Conservation (phyloP, 2,888 invertebrate genomes). For the Conomelus anceps region DNA sequence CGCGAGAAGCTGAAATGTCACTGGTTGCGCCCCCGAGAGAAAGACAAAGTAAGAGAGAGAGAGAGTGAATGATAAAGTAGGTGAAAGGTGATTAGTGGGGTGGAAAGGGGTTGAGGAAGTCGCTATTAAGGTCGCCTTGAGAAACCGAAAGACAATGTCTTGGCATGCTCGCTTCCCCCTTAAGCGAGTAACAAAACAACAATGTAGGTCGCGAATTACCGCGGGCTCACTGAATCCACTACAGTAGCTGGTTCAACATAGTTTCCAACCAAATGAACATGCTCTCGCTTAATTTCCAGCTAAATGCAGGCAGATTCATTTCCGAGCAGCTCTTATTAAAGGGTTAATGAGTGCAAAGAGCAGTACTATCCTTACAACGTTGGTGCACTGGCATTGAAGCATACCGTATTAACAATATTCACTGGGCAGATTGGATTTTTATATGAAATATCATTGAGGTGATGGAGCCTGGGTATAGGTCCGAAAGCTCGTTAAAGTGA, state of each 20-base stretch:
- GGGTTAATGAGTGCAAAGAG: background rate
- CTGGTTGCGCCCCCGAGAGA: background rate
- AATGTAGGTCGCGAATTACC: background rate
- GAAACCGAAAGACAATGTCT: background rate
- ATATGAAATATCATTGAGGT: too few relatives aligned
- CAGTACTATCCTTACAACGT: background rate
- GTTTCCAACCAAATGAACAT: background rate
- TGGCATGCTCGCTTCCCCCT: background rate
- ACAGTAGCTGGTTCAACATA: background rate
- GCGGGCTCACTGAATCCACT: background rate
- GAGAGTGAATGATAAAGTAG: background rate
- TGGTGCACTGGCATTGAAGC: background rate
- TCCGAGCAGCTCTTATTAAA: background rate
- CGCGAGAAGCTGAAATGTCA: background rate
- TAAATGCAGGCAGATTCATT: background rate
- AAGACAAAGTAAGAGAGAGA: background rate
- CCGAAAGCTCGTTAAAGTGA: too few relatives aligned
- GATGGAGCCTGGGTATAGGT: too few relatives aligned
- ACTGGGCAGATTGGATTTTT: background rate
- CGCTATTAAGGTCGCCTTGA: background rate
- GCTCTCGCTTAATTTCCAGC: background rate
- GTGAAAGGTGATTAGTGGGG: background rate
- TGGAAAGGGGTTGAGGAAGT: background rate
- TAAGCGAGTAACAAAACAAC: background rate
- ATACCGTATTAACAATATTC: background rate